Percentiles rank a stretch among this genome's conserved stretches.
Evolutionary conservation across 2,797 vertebrate species (phyloP).

Genomic region (Loris lydekkerianus): DNA sequence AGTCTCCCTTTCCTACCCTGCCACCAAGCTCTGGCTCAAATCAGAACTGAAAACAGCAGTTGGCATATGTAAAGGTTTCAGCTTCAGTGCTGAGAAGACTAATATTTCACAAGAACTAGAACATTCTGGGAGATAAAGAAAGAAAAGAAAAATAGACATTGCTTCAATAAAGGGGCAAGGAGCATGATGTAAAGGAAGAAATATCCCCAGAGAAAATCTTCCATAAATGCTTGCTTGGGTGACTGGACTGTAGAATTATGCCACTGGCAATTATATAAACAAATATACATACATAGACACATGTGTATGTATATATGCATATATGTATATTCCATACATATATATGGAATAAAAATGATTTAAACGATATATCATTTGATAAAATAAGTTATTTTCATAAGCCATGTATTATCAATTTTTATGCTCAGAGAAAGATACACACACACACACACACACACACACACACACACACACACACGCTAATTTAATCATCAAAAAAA

Average conservation of each 20-base stretch:
- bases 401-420: background rate
- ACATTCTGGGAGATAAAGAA: background rate
- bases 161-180: conserved; percentile 27
- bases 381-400: conserved; percentile 42
- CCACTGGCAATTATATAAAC: background rate
- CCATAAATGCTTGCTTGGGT: background rate
- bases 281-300: background rate
- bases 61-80: background rate
- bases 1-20: background rate
- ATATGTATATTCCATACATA: background rate
- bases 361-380: background rate
- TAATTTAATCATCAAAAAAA: background rate
- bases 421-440: background rate
- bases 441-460: too few relatives aligned
- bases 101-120: conserved; percentile 55
- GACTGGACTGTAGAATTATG: background rate
- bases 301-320: background rate
- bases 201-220: background rate
- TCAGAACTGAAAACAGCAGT: conserved; percentile 13
- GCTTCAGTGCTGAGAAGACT: conserved; percentile 25
- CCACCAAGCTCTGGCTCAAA: background rate
- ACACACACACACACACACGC: background rate
- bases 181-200: background rate
- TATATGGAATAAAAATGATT: conserved; percentile 27
- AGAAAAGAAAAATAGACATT: conserved; percentile 21